Conservation (phyloP, 2,113 vertebrate genomes). For the Grammomys surdaster region DNA sequence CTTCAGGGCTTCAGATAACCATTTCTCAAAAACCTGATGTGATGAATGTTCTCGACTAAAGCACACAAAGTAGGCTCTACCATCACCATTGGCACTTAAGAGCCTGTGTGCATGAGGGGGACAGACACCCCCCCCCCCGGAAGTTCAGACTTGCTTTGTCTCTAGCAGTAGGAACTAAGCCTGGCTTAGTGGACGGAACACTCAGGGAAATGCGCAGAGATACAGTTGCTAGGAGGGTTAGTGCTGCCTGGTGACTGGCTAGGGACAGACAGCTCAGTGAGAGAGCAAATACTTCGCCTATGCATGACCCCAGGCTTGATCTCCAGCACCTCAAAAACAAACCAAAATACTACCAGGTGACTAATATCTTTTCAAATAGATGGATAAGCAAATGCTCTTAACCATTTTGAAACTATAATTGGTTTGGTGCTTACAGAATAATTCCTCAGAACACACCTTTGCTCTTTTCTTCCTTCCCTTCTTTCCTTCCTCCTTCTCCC, state of each 20-base stretch:
- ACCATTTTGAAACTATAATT: slow-evolving; percentile 21
- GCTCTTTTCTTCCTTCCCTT: neutral
- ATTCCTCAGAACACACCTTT: slow-evolving; percentile 14
- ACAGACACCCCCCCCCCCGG: neutral
- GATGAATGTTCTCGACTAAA: slow-evolving; percentile 44
- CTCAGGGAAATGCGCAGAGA: neutral
- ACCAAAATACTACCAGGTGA: neutral
- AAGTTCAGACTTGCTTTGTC: neutral
- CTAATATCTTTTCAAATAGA: slow-evolving; percentile 29
- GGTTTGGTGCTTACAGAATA: neutral
- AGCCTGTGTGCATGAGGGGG: neutral
- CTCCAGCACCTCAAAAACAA: neutral
- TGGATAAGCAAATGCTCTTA: slow-evolving; percentile 38
- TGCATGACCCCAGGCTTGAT: neutral
- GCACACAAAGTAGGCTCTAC: neutral
- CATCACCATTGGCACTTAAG: neutral
- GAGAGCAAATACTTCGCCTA: neutral
- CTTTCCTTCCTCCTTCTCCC: neutral
- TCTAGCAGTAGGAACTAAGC: neutral
- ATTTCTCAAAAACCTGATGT: slow-evolving; percentile 42
- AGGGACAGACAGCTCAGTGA: neutral
- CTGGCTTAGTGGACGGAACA: neutral
- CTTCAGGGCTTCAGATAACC: slow-evolving; percentile 1
- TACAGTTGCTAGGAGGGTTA: neutral
- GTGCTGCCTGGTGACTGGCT: neutral